Evolutionary conservation across 2,113 vertebrate species (phyloP).

Genomic region (Pseudonaja textilis): DNA sequence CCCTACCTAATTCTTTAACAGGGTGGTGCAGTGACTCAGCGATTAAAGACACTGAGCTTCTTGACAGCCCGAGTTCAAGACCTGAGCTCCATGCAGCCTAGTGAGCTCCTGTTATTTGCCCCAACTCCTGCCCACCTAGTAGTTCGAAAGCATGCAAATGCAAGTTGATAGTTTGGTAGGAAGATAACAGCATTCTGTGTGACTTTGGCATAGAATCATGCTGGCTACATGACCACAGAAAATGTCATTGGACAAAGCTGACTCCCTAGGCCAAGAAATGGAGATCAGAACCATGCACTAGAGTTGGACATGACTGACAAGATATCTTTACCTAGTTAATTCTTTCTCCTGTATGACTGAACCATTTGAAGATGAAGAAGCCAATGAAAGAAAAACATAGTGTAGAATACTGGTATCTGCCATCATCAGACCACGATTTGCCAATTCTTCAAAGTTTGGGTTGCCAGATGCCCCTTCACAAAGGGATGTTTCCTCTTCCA

Average conservation of each 20-base stretch:
- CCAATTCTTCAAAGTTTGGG: constrained; percentile 12
- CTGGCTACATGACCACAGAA: not conserved
- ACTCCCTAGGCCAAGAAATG: no score
- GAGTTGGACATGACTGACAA: not conserved
- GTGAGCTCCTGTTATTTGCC: not conserved
- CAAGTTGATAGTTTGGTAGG: not conserved
- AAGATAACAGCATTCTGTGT: not conserved
- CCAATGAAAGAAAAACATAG: not conserved
- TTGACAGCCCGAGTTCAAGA: not conserved
- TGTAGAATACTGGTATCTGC: not conserved
- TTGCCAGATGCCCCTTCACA: constrained; percentile 19
- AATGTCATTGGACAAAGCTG: not conserved
- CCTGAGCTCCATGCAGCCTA: not conserved
- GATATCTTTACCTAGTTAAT: not conserved
- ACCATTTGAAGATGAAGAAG: not conserved
- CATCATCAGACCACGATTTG: not conserved
- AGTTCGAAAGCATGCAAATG: not conserved
- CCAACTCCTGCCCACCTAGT: not conserved
- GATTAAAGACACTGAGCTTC: not conserved
- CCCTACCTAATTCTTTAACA: not conserved
- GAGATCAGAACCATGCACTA: not conserved
- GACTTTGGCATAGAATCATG: not conserved
- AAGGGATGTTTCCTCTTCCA: constrained; percentile 23
- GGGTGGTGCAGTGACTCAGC: not conserved
- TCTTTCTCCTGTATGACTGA: not conserved